Conservation (phyloP, 2,888 invertebrate genomes). For the Stomorhina lunata region DNA sequence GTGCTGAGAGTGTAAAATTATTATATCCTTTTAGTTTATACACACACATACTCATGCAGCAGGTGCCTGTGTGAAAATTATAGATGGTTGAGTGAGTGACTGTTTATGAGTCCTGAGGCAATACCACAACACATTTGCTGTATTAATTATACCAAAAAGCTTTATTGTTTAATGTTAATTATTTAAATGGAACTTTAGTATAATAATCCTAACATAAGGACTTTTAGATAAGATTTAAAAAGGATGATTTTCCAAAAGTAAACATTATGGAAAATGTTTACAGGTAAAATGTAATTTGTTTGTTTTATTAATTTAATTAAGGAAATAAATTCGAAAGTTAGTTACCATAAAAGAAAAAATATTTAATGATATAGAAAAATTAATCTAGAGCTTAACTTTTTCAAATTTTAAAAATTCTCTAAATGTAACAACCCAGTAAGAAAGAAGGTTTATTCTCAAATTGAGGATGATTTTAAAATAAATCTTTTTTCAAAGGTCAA, state of each 20-base stretch:
- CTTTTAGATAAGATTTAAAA: not conserved
- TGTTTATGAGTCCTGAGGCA: conserved; percentile 42
- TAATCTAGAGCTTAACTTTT: too few relatives aligned
- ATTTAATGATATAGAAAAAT: too few relatives aligned
- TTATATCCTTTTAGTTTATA: not conserved
- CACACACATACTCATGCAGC: not conserved
- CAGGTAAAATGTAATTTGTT: too few relatives aligned
- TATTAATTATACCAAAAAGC: conserved; percentile 63
- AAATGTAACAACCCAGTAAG: too few relatives aligned
- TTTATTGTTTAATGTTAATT: conserved; percentile 61
- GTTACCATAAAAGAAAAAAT: too few relatives aligned
- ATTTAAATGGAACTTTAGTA: conserved; percentile 55
- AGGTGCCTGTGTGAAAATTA: conserved; percentile 49
- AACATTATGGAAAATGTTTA: not conserved
- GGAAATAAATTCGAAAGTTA: too few relatives aligned
- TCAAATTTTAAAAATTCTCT: too few relatives aligned
- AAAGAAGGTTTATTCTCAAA: too few relatives aligned
- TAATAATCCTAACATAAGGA: conserved; percentile 3
- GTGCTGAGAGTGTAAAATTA: conserved; percentile 13
- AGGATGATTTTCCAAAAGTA: not conserved
- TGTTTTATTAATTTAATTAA: too few relatives aligned
- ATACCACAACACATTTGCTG: conserved; percentile 49
- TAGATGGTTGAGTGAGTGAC: conserved; percentile 31
- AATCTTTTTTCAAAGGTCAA: too few relatives aligned
- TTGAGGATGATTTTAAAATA: too few relatives aligned